phyloP scores from a whole-genome alignment of 2,888 invertebrate genomes.

The Drosophila longiperda region DNA sequence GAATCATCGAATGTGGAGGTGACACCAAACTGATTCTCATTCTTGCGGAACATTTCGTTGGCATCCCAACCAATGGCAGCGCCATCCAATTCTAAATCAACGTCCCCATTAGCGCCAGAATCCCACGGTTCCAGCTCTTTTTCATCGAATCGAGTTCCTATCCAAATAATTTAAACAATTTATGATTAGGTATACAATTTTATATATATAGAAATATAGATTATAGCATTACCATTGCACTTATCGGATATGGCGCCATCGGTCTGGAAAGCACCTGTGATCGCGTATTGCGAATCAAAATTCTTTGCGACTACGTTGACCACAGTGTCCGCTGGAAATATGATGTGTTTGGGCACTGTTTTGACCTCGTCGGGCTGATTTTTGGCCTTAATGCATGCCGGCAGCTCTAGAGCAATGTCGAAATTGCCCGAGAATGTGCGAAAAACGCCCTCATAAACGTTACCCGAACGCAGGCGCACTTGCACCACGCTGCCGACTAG shows the following conservation, averaged over 20 bases:
- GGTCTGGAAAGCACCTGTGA: conserved; percentile 94
- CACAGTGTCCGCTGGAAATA: conserved; percentile 94
- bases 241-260: conserved; percentile 94
- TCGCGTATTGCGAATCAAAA: conserved; percentile 95
- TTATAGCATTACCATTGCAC: conserved; percentile 88
- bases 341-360: conserved; percentile 81
- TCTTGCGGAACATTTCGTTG: conserved; percentile 97
- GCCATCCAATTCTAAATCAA: conserved; percentile 90
- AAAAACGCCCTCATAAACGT: conserved; percentile 95
- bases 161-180: neutral
- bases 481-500: conserved; percentile 93
- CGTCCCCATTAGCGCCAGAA: conserved; percentile 86
- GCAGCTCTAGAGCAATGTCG: conserved; percentile 95
- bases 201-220: neutral
- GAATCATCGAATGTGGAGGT: conserved; percentile 96
- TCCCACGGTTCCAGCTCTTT: conserved; percentile 97
- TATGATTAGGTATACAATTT: neutral
- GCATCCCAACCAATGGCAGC: conserved; percentile 98
- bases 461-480: conserved; percentile 93
- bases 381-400: conserved; percentile 87
- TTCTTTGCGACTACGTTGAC: conserved; percentile 93
- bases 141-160: conserved; percentile 83
- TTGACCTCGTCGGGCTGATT: conserved; percentile 82
- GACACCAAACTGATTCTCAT: conserved; percentile 96
- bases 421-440: conserved; percentile 95